Conservation (phyloP, 1,140 invertebrate species). For the Diorhabda sublineata region DNA sequence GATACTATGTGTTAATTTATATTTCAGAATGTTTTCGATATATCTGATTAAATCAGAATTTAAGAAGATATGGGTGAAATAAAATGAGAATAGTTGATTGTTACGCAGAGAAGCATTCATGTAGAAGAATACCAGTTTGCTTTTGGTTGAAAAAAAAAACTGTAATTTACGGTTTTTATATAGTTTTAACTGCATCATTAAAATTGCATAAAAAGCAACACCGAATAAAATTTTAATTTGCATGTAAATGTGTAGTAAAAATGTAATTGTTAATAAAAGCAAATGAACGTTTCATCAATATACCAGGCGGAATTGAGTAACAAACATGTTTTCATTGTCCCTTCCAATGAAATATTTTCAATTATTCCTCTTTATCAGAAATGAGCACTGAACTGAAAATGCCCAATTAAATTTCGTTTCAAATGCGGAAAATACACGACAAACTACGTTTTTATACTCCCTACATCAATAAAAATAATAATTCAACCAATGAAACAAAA, state of each 20-base stretch:
- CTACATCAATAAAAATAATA: slow-evolving; percentile 26
- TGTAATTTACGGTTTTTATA: neutral
- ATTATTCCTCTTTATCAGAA: slow-evolving; percentile 20
- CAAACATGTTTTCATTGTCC: slow-evolving; percentile 17
- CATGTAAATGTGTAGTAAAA: slow-evolving; percentile 15
- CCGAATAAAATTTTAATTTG: slow-evolving; percentile 8
- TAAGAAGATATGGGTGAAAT: too few species aligned
- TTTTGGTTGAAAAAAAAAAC: too few species aligned
- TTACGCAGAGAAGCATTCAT: too few species aligned
- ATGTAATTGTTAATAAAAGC: slow-evolving; percentile 19
- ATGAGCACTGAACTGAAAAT: slow-evolving; percentile 21
- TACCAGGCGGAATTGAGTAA: slow-evolving; percentile 5
- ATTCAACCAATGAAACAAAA: slow-evolving; percentile 17
- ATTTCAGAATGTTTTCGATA: too few species aligned
- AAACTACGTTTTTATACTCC: slow-evolving; percentile 20
- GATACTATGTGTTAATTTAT: too few species aligned
- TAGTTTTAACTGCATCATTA: neutral
- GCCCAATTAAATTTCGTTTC: slow-evolving; percentile 23
- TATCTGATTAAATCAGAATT: too few species aligned
- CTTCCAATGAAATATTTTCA: slow-evolving; percentile 16
- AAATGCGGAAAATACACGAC: slow-evolving; percentile 26
- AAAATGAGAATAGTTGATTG: too few species aligned
- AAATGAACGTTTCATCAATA: slow-evolving; percentile 14
- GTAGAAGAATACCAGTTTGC: too few species aligned
- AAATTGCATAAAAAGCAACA: neutral